Base-by-base conservation (phyloP, 2,888 invertebrate genomes). In the Drosophila ezoana region DNA sequence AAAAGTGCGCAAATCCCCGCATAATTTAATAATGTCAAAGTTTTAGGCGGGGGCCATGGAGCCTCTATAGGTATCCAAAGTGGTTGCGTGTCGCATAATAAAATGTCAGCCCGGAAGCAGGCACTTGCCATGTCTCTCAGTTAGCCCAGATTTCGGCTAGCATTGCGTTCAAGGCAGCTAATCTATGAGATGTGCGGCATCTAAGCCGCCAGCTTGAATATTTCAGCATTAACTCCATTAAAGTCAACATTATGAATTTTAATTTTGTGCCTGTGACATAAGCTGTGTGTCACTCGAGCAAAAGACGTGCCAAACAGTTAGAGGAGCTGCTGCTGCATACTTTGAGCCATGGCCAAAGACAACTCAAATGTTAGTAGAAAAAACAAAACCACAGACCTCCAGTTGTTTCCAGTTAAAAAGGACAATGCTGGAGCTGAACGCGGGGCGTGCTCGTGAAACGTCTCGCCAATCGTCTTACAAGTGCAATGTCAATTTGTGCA, bases 401-500 rank as follows among this genome's bases (percentile, higher is more conserved):
- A 47, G 38, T 20, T 28, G 18, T 58, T 62, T 56, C 8, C 57
- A 47, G 38, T 20, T 28, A 14, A 58, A 54, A 59, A 45, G 37
- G 44, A 44, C 44, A 44, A 37, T 8, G 43, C 13, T 33, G 18
- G 32, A 23, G 14, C 14, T n/a, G 38, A 43, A 18, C 14, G 40
- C 14, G 28, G 23, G 9, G 16, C 33, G 14, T 41, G 53, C 45
- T 69, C 58, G 44, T 49, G 57, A 68, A 70, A 37, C 28, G 81
- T 75, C 79, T 77, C 75, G 69, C 66, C 87, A 85, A 85, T 87
- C 83, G 75, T 63, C 83, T 88, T 84, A 88, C 83, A 84, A 84
- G 88, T 84, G 88, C 86, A 87, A 80, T 82, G 84, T 86, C 84
- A 84, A 84, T 84, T 84, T 88, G 84, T 78, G 86, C 83, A 87